phyloP scores from a whole-genome alignment of 2,113 vertebrate genomes.

The Panthera uncia region DNA sequence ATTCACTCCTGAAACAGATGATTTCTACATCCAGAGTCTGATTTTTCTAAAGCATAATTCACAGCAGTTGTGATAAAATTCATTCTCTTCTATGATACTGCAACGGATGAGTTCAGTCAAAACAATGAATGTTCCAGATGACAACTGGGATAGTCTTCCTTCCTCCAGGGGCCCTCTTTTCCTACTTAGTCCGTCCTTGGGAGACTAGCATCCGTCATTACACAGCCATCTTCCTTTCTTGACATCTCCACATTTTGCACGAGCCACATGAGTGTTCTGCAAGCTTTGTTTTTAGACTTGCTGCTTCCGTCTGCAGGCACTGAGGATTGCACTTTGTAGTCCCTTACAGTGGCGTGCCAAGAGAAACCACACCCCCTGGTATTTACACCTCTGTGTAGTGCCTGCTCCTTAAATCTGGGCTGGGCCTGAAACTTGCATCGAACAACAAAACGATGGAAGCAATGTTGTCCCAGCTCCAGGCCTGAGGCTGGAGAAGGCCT shows the following conservation, averaged over 20 bases:
- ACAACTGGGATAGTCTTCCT: not conserved
- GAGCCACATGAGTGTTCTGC: not conserved
- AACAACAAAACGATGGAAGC: not conserved
- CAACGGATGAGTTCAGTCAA: conserved; percentile 2
- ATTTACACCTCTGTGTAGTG: rapidly evolving
- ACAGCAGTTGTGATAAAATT: not conserved
- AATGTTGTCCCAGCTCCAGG: not conserved
- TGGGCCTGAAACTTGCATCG: not conserved
- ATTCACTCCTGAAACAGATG: not conserved
- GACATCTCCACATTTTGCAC: not conserved
- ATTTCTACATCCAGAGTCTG: not conserved
- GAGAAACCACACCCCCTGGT: not conserved
- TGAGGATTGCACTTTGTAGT: not conserved
- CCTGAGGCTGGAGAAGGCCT: not conserved
- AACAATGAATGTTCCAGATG: not conserved
- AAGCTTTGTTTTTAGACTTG: not conserved
- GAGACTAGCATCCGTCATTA: not conserved
- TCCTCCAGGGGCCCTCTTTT: not conserved
- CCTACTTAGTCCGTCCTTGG: not conserved
- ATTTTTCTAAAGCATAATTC: not conserved
- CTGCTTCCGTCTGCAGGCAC: not conserved
- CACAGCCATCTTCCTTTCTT: not conserved
- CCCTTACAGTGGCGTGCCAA: not conserved
- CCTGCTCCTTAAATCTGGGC: not conserved
- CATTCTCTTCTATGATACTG: not conserved